Percentiles rank a stretch among this genome's conserved stretches.
These are phyloP conservation scores for Chelon labrosus DNA, from an alignment of 2,797 vertebrate species.

Conservation along the genomic window DNA sequence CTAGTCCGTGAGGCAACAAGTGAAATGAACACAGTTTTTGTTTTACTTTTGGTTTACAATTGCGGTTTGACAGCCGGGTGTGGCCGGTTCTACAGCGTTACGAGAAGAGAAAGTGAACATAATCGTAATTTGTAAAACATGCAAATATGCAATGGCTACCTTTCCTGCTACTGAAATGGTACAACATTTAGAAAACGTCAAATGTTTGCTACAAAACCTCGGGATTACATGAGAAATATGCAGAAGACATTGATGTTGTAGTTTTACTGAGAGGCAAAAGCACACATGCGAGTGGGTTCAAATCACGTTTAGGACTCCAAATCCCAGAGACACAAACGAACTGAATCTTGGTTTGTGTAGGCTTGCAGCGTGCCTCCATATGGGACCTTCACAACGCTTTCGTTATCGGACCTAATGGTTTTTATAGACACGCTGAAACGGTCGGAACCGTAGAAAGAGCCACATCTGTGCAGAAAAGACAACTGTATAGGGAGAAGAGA, in stretches of 20 bases:
- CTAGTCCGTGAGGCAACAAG: not conserved
- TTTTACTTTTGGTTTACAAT: not conserved
- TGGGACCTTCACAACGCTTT: slow-evolving; percentile 36
- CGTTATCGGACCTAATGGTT: slow-evolving; percentile 43
- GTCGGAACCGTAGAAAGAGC: not conserved
- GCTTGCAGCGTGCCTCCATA: slow-evolving; percentile 18
- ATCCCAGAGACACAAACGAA: slow-evolving; percentile 23
- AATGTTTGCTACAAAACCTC: not conserved
- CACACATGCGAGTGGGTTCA: fast-evolving
- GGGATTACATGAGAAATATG: not conserved
- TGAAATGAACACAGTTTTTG: not conserved
- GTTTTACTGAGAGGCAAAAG: slow-evolving; percentile 28
- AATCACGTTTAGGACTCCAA: slow-evolving; percentile 56
- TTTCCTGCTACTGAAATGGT: not conserved
- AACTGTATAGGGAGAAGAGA: fast-evolving
- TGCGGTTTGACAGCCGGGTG: not conserved
- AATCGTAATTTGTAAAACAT: not conserved
- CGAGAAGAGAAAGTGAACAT: not conserved
- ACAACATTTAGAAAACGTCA: not conserved
- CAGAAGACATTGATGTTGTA: slow-evolving; percentile 53
- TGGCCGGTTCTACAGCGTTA: not conserved
- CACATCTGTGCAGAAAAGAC: fast-evolving
- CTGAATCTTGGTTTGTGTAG: slow-evolving; percentile 47
- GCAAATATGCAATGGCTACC: not conserved
- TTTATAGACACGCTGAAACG: not conserved